These are phyloP conservation scores for Apteryx mantelli DNA, from an alignment of 2,113 vertebrate genomes.

Conservation along the genomic window DNA sequence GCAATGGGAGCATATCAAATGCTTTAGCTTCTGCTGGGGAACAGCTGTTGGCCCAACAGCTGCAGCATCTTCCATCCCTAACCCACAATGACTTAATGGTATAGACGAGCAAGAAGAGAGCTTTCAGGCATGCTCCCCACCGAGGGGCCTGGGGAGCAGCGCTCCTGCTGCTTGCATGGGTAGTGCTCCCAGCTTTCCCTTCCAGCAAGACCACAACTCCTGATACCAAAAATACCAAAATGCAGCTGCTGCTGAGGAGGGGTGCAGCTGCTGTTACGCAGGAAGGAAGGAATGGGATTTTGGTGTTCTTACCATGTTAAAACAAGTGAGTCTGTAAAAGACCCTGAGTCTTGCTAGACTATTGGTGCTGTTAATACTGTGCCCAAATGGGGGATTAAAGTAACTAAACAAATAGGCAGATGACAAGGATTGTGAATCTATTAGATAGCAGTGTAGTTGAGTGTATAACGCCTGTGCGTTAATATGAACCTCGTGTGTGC, in stretches of 20 bases:
- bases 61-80: neutral
- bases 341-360: neutral
- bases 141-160: neutral
- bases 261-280: fast-evolving
- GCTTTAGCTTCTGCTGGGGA: neutral
- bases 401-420: neutral
- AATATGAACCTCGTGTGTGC: neutral
- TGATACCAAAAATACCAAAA: neutral
- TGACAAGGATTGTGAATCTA: neutral
- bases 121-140: neutral
- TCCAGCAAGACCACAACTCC: neutral
- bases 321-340: neutral
- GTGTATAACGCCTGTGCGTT: neutral
- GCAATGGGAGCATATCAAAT: neutral
- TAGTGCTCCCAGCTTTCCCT: neutral
- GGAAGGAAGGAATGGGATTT: neutral
- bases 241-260: neutral
- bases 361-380: fast-evolving
- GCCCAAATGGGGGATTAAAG: neutral
- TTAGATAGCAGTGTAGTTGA: neutral
- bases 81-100: too few relatives aligned
- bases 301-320: neutral
- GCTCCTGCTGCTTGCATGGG: neutral
- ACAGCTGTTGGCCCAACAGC: neutral
- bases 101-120: too few relatives aligned